These are phyloP conservation scores for Aleiodes sp. DNA, from an alignment of 1,140 invertebrate species.

Conservation along the genomic window DNA sequence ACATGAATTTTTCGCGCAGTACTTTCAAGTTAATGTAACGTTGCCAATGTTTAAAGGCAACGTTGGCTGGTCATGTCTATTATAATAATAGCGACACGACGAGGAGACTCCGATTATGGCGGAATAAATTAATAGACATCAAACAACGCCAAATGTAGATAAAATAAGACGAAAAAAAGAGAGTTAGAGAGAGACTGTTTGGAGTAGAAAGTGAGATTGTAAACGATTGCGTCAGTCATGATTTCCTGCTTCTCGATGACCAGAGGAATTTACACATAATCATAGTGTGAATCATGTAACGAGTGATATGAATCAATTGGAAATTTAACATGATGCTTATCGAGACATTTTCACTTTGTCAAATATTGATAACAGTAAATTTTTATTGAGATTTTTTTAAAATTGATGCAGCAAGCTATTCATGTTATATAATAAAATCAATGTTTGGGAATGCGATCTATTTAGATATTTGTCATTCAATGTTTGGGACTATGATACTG, in stretches of 20 bases:
- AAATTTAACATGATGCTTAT: no score
- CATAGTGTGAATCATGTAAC: background rate
- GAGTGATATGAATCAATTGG: background rate
- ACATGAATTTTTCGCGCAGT: no score
- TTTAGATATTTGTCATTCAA: no score
- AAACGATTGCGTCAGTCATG: constrained; percentile 8
- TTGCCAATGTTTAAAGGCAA: no score
- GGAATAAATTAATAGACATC: constrained; percentile 12
- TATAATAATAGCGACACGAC: constrained; percentile 12
- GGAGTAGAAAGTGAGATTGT: constrained; percentile 1
- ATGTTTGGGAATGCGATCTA: no score
- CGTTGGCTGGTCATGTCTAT: constrained; percentile 10
- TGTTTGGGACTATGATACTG: background rate
- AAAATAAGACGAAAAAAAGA: no score
- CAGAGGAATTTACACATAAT: constrained; percentile 3
- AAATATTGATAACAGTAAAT: no score
- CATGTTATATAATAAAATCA: no score
- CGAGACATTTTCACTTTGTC: no score
- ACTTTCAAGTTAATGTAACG: no score
- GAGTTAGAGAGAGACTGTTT: background rate
- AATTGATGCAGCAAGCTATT: no score
- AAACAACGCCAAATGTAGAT: background rate
- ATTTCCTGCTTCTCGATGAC: constrained; percentile 15
- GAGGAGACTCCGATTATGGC: constrained; percentile 3
- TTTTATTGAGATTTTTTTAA: no score